phyloP scores from a whole-genome alignment of 2,888 invertebrate genomes.

The Polymixis flavicincta region DNA sequence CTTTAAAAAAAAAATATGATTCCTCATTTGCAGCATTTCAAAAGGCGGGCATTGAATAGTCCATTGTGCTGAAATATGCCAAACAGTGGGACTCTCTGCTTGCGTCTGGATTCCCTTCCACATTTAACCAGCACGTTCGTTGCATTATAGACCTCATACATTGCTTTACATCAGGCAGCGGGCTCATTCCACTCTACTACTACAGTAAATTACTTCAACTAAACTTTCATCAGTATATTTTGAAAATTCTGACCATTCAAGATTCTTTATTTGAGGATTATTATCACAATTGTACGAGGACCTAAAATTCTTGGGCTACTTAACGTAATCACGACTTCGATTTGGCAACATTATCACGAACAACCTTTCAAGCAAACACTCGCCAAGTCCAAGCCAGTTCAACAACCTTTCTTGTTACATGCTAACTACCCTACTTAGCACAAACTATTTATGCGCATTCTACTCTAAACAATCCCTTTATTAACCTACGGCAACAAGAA shows the following conservation, averaged over 20 bases:
- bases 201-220: too few relatives aligned
- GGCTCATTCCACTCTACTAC: too few relatives aligned
- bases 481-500: constrained; percentile 37
- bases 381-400: not conserved
- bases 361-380: constrained; percentile 4
- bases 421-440: constrained; percentile 10
- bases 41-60: not conserved
- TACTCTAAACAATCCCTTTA: constrained; percentile 24
- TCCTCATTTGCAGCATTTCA: not conserved
- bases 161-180: too few relatives aligned
- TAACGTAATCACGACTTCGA: not conserved
- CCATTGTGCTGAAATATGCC: not conserved
- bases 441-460: constrained; percentile 19
- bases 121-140: too few relatives aligned
- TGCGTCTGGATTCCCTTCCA: too few relatives aligned
- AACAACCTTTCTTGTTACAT: constrained; percentile 18
- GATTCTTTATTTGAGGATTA: too few relatives aligned
- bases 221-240: not conserved
- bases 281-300: not conserved
- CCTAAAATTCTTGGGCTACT: not conserved
- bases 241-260: not conserved
- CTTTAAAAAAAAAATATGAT: too few relatives aligned
- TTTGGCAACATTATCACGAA: constrained; percentile 3
- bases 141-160: too few relatives aligned
- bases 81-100: not conserved